Evolutionary conservation across 2,113 vertebrate genomes (phyloP), one percentile per base, ranked within the genome.

Genomic region (Pachypanchax playfairii): DNA sequence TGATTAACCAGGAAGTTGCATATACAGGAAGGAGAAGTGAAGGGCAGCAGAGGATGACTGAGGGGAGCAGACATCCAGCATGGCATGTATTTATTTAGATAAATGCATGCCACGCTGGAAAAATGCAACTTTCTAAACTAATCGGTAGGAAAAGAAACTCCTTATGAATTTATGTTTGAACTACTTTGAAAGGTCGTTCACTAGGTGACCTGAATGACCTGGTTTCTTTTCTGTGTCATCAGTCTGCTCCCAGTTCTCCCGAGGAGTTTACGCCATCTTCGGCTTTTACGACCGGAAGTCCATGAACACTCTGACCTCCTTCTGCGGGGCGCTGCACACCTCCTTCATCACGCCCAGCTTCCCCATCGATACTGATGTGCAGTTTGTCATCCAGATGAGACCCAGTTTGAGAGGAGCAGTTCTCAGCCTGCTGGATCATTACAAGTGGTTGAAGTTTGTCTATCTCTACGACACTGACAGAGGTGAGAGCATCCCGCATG

Each of bases 171-270:
- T 42, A 9, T 8, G 22, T 17, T 52, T 28, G 1, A 35, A 38
- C 21, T 1, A 25, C 5, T 47, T 67, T 64, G 3, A 59, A 49
- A 17, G 9, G 17, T 31, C 20, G 13, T 6, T 46, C 55, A 24
- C 22, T 26, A 5, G 25, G 13, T 48, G 2, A 26, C 46, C 20
- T n/a, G 15, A 48, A 28, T 48, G 24, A 21, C 1, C 10, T 20
- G n/a, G n/a, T 18, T 51, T 20, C 6, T 20, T 65, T 33, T 86
- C 43, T 70, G 55, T 71, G 43, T 76, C 80, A 26, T 50, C 87
- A 99, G 97, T 99, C 90, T 99, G 97, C 90, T 99, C 97, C 65
- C 97, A 99, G 93, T 99, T 98, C 90, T 98, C 97, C 33, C 90
- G 96, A 84, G 96, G 96, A 84, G 96, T 98, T 57, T 98, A 99